Evolutionary conservation across 1,140 invertebrate species (phyloP).

Genomic region (Trichonephila clavipes): DNA sequence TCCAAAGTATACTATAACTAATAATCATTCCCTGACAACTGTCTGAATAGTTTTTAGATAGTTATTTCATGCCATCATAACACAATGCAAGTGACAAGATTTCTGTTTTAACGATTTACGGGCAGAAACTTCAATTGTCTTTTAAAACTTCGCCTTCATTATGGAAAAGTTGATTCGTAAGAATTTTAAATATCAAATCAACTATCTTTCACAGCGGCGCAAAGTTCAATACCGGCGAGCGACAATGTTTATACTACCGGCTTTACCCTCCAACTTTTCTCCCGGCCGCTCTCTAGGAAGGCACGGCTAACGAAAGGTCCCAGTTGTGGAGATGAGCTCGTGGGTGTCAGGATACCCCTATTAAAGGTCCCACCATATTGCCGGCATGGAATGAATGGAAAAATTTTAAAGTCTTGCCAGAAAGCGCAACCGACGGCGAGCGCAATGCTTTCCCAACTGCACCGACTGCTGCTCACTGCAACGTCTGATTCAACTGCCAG

Average conservation of each 20-base stretch:
- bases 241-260: background rate
- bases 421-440: background rate
- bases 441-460: background rate
- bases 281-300: background rate
- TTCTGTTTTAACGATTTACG: too few species aligned
- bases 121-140: too few species aligned
- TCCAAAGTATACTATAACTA: background rate
- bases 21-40: background rate
- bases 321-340: background rate
- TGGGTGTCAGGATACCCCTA: background rate
- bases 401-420: background rate
- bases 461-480: slow-evolving; percentile 33
- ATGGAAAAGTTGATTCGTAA: too few species aligned
- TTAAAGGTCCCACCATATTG: slow-evolving; percentile 64
- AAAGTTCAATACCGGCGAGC: background rate
- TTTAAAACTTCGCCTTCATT: too few species aligned
- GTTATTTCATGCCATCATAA: too few species aligned
- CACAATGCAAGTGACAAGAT: too few species aligned
- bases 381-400: slow-evolving; percentile 1
- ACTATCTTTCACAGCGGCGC: too few species aligned
- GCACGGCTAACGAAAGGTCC: slow-evolving; percentile 30
- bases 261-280: background rate
- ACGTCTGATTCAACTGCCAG: slow-evolving; percentile 17
- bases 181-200: too few species aligned
- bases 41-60: too few species aligned